Evolutionary conservation across 1,140 invertebrate species (phyloP).

Genomic region (Calephelis virginiensis): DNA sequence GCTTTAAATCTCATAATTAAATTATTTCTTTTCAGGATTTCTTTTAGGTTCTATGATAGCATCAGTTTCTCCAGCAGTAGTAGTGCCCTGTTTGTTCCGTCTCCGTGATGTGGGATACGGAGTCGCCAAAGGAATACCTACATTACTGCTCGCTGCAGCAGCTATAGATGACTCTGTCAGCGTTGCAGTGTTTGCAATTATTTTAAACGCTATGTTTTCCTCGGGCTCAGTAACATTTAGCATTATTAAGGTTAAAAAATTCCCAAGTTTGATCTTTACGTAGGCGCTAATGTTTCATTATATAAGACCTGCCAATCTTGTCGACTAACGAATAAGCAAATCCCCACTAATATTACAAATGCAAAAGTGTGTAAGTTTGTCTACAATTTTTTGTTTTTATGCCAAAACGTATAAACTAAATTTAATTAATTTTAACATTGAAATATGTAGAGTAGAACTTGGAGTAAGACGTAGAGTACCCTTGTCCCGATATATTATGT

Average conservation of each 20-base stretch:
- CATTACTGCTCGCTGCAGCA: conserved; percentile 93
- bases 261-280: too few species aligned
- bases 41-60: conserved; percentile 93
- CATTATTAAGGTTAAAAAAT: conserved; percentile 64
- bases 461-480: too few species aligned
- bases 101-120: conserved; percentile 92
- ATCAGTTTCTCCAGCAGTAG: conserved; percentile 96
- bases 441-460: too few species aligned
- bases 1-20: neutral
- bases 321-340: too few species aligned
- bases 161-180: conserved; percentile 94
- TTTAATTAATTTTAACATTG: too few species aligned
- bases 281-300: neutral
- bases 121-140: conserved; percentile 96
- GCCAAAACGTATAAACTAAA: too few species aligned
- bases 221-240: conserved; percentile 82
- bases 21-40: conserved; percentile 73
- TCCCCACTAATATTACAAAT: too few species aligned
- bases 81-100: conserved; percentile 94
- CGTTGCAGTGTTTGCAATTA: conserved; percentile 93
- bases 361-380: too few species aligned
- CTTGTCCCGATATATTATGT: too few species aligned
- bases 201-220: conserved; percentile 91
- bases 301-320: too few species aligned
- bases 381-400: too few species aligned